Conservation (phyloP, 2,113 vertebrate species). For the Ramphastos sulfuratus region DNA sequence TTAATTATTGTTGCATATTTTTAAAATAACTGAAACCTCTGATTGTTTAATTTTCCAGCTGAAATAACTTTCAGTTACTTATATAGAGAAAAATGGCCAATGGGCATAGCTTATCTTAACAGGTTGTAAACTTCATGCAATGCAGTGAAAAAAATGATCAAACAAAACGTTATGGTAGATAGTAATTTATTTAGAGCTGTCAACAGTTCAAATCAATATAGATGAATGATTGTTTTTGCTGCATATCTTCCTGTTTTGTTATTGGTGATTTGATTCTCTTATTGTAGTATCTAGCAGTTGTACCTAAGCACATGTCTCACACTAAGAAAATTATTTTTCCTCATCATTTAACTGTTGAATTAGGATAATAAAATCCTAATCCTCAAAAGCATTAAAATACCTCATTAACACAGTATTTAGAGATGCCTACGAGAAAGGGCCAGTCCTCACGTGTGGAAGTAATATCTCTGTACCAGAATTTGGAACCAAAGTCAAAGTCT, state of each 20-base stretch:
- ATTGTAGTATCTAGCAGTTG: neutral
- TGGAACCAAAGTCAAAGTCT: neutral
- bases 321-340: neutral
- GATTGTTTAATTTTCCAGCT: neutral
- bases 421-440: neutral
- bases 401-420: neutral
- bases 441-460: neutral
- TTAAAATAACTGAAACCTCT: neutral
- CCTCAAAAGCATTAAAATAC: neutral
- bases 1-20: neutral
- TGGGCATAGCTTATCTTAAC: neutral
- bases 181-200: neutral
- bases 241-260: neutral
- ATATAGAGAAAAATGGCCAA: neutral
- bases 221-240: neutral
- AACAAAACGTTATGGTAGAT: neutral
- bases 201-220: neutral
- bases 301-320: neutral
- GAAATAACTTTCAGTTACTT: neutral
- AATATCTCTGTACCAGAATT: neutral
- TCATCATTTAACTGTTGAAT: neutral
- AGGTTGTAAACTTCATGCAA: neutral
- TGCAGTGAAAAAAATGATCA: neutral
- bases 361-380: neutral
- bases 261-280: neutral